These are phyloP conservation scores for Oxyruncus cristatus DNA, from an alignment of 2,113 vertebrate genomes.

Conservation along the genomic window DNA sequence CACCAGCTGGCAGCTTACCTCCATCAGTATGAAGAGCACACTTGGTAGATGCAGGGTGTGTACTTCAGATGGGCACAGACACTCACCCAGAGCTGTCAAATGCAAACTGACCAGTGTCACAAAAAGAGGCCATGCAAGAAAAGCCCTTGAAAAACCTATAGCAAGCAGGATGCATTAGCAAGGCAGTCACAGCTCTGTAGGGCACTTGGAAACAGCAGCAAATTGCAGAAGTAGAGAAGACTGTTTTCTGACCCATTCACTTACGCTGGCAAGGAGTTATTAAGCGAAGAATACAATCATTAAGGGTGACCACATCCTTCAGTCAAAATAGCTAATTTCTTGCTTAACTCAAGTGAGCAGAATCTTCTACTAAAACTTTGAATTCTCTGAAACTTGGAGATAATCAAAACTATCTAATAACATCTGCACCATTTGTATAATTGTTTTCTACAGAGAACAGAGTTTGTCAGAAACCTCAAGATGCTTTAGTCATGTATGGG, in stretches of 20 bases:
- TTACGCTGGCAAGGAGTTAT: neutral
- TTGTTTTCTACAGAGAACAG: neutral
- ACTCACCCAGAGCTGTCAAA: neutral
- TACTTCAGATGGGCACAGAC: neutral
- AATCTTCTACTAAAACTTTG: neutral
- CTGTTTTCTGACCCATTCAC: neutral
- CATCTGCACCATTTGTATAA: neutral
- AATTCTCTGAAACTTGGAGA: neutral
- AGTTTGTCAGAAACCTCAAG: neutral
- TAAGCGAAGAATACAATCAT: neutral
- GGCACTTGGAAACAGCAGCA: neutral
- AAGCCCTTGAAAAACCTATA: neutral
- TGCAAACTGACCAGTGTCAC: rapidly evolving
- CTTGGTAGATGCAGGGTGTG: no score
- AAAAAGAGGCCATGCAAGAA: neutral
- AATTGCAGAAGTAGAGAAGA: neutral
- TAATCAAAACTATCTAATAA: neutral
- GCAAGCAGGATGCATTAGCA: neutral
- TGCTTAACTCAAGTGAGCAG: neutral
- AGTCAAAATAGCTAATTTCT: neutral
- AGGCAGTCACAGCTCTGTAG: neutral
- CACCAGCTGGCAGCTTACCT: neutral
- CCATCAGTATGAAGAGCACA: neutral
- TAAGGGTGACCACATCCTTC: neutral
- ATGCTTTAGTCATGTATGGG: neutral